Conservation (phyloP, 2,888 invertebrate species). For the Synergus japonicus region DNA sequence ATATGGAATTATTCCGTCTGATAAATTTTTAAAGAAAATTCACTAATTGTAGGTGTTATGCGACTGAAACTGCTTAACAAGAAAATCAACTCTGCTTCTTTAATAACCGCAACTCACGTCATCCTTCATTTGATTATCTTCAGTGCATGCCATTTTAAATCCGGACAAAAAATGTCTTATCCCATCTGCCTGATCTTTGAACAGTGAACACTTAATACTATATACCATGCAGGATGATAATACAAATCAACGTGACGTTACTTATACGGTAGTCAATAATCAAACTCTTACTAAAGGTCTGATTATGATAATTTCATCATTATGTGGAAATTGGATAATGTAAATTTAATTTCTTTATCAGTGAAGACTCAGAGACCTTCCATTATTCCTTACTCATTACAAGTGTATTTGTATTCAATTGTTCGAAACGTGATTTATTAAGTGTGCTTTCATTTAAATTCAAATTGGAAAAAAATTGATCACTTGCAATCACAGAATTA, state of each 20-base stretch:
- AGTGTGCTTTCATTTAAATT: no score
- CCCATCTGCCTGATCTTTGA: not conserved
- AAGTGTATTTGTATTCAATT: not conserved
- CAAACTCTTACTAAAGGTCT: not conserved
- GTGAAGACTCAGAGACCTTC: not conserved
- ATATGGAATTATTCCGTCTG: constrained; percentile 59
- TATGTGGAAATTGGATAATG: not conserved
- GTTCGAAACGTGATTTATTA: not conserved
- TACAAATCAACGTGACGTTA: not conserved
- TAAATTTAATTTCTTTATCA: constrained; percentile 1
- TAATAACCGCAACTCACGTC: constrained; percentile 13
- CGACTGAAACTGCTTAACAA: not conserved
- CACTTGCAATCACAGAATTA: no score
- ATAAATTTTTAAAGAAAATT: not conserved
- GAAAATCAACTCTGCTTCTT: not conserved
- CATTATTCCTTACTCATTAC: not conserved
- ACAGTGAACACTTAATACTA: not conserved
- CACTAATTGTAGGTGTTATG: not conserved
- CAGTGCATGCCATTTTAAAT: not conserved
- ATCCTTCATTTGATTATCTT: constrained; percentile 25
- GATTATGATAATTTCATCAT: not conserved
- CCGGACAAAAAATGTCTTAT: not conserved
- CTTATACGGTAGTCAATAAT: not conserved
- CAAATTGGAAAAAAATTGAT: no score
- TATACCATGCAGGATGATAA: not conserved